Base-by-base conservation (phyloP, 2,888 invertebrate species). In the Helleia helle region DNA sequence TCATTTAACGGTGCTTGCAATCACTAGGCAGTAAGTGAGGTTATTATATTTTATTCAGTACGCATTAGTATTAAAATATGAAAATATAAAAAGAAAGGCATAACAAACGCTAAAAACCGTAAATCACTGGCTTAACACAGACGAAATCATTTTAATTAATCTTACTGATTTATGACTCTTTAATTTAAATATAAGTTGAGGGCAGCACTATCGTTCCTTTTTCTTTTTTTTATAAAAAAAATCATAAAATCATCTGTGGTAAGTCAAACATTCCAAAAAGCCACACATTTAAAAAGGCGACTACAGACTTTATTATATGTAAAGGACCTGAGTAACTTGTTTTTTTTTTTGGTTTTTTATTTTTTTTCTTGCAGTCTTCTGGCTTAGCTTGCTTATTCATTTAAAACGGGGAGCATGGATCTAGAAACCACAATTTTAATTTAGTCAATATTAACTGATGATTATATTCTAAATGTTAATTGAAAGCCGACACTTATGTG, bases 371-470 rank as follows among this genome's bases (percentile, higher is more conserved):
- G 81, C 83, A 84, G 83, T 81, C 83, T 81, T 84, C 80, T 73
- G 52, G 61, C 62, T 72, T 77, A 77, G 69, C 81, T 79, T 71
- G 85, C 72, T 87, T 90, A 92, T 89, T 92, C 92, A 84, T 88
- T 92, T 89, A 92, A 87, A 77, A 92, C 91, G 66, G 92, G 92
- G 86, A 92, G 90, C 87, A 91, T 91, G 83, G 92, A 92, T 89
- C 92, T 87, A 88, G 77, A 86, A 66, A 41, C 61, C 57, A 58
- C 50, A 42, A 25, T 12, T 28, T 28, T 13, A 9, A 12, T 25
- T 40, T 30, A 40, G 7, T 36, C n/a, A n/a, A n/a, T n/a, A n/a
- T n/a, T 3, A 26, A 14, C 4, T 13, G 7, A 14, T 14, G 3
- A 4, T 3, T 4, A 29, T 1, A 30, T 30, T 15, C n/a, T 1